Evolutionary conservation across 2,888 invertebrate genomes (phyloP), one percentile per base, ranked within the genome.

Genomic region (Bugulina stolonifera): DNA sequence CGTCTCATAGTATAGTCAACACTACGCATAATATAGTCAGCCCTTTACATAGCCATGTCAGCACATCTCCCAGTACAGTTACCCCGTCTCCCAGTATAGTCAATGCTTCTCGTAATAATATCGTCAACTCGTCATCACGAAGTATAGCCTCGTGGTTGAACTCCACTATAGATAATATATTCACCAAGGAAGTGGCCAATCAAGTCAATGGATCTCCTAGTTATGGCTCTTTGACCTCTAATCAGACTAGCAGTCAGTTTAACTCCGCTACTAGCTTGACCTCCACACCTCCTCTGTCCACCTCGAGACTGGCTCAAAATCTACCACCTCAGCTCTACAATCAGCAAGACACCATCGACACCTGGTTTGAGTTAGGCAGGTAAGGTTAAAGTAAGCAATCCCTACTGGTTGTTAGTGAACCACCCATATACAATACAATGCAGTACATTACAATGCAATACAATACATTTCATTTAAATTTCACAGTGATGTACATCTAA

Each of bases 111-210:
- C 3, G 10, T 32, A 27, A 14, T 1, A 43, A 29, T 34, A 54
- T 14, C 1, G 10, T 64, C 25, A 64, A 25, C 29, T 14, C 2
- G 10, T 3, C 64, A 25, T 14, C 29, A 22, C 64, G 23, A 5
- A 58, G 69, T 27, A 71, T 58, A 43, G 25, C 71, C 69, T 57
- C 70, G 14, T 70, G 70, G 70, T 52, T 70, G 25, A 27, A 5
- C 29, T 29, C 14, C 23, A 32, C 70, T 14, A 70, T 70, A 70
- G 70, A 70, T 25, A 35, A 70, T 43, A 27, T 54, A n/a, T 70
- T 54, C 52, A 52, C 52, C 29, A 58, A 25, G 58, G 29, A 25
- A 27, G 58, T 5, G 25, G 10, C 23, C 32, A 43, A 54, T 3
- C 1, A 18, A 29, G 34, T 14, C 2, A 32, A 3, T n/a, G 10